Base-by-base conservation (phyloP, 2,113 vertebrate genomes). In the Steatornis caripensis region DNA sequence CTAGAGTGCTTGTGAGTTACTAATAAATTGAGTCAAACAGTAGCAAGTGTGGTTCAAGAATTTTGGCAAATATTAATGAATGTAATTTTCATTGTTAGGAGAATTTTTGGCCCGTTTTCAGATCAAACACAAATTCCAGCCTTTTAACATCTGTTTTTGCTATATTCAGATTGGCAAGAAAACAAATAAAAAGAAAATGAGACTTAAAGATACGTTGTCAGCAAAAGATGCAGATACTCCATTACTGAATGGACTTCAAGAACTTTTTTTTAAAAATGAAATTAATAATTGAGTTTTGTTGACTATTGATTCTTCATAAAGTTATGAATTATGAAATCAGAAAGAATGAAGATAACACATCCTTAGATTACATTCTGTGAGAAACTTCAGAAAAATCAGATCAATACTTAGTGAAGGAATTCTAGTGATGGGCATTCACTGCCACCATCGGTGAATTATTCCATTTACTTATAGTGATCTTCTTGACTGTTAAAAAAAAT, bases 21-120 rank as follows among this genome's bases (percentile, higher is more conserved):
- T 91, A 96, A 94, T 95, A 95, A 95, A 80, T 87, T 70, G 68
- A 84, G 30, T 91, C 78, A 97, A 95, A 96, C 93, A 90, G 94
- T 93, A 95, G 97, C 93, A 83, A 95, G 58, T 74, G 78, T 74
- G 24, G 84, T 85, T 96, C 89, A 95, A 88, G 58, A 77, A 66
- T 93, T 72, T 19, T 88, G 87, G 87, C 84, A 96, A 94, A 91
- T 91, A 91, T 79, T 95, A 90, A 89, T 77, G 49, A 80, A 91
- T 81, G 49, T 13, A 2, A 55, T 95, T 95, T 94, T 95, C 75
- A 95, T 95, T 96, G 91, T 97, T 85, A 83, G 54, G 54, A 80
- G 58, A 95, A 69, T 65, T 96, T 93, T 94, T 95, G 78, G 87
- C 70, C 51, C 0, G 0, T 87, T 87, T 97, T 95, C 93, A 93